Conservation (phyloP, 1,140 invertebrate species). For the Adoxophyes honmai region DNA sequence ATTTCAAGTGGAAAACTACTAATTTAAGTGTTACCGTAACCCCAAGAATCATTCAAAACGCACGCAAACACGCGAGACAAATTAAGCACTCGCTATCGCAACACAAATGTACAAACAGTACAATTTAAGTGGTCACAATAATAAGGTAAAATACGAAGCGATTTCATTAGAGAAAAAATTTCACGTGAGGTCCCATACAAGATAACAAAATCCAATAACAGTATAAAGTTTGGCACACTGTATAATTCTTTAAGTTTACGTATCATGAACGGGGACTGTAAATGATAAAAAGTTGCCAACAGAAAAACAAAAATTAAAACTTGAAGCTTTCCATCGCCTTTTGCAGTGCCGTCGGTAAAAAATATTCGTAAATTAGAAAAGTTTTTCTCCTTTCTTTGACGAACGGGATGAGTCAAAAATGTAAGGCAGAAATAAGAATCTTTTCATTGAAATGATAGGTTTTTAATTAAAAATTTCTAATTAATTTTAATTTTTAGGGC, state of each 20-base stretch:
- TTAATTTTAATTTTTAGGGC: neutral
- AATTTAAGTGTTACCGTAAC: conserved; percentile 64
- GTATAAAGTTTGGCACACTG: no score
- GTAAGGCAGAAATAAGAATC: conserved; percentile 1
- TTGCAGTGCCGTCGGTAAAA: conserved; percentile 35
- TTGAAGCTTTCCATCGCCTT: conserved; percentile 45
- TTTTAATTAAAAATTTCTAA: conserved; percentile 9
- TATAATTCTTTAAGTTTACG: neutral
- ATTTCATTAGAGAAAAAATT: no score
- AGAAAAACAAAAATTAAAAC: conserved; percentile 52
- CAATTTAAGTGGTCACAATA: no score
- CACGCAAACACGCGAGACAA: conserved; percentile 63
- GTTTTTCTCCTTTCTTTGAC: conserved; percentile 33
- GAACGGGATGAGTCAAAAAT: conserved; percentile 23
- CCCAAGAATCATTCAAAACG: conserved; percentile 47
- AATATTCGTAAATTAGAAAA: conserved; percentile 59
- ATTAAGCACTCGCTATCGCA: conserved; percentile 15
- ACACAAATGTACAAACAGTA: neutral
- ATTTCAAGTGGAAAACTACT: conserved; percentile 66
- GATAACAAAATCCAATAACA: no score
- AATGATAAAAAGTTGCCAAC: conserved; percentile 36
- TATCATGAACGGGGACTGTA: conserved; percentile 25
- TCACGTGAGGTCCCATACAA: no score
- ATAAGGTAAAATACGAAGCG: no score
- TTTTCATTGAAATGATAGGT: conserved; percentile 9